phyloP scores from a whole-genome alignment of 2,113 vertebrate species.

The Paramormyrops kingsleyae region DNA sequence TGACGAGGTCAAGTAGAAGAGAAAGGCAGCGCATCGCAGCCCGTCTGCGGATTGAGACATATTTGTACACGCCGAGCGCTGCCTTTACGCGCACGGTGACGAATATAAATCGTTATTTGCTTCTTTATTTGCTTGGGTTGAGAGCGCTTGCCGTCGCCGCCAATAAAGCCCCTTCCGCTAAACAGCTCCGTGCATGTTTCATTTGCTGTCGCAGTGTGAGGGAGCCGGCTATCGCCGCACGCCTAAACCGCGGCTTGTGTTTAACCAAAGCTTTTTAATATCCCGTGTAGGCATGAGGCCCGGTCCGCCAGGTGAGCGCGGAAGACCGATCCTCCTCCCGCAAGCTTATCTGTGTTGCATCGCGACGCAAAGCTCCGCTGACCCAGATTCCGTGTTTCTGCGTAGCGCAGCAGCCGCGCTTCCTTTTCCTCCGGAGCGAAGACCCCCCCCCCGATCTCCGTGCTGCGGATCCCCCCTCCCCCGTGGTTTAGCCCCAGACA shows the following conservation, averaged over 20 bases:
- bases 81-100: neutral
- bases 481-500: neutral
- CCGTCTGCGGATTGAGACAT: constrained; percentile 56
- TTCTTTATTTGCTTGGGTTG: constrained; percentile 3
- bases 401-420: neutral
- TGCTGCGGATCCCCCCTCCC: neutral
- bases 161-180: constrained; percentile 11
- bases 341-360: constrained; percentile 13
- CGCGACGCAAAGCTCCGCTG: neutral
- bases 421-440: neutral
- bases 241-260: constrained; percentile 10
- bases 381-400: neutral
- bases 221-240: constrained; percentile 1
- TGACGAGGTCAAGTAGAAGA: constrained; percentile 71
- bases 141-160: neutral
- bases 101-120: neutral
- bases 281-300: constrained; percentile 18
- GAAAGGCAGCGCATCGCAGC: constrained; percentile 53
- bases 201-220: constrained; percentile 19
- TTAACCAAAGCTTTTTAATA: constrained; percentile 24
- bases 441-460: neutral
- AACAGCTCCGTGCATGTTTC: constrained; percentile 18
- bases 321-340: neutral
- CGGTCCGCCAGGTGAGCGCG: constrained; percentile 5
- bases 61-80: constrained; percentile 33